phyloP scores from a whole-genome alignment of 2,888 invertebrate species.

The Pyralis farinalis region DNA sequence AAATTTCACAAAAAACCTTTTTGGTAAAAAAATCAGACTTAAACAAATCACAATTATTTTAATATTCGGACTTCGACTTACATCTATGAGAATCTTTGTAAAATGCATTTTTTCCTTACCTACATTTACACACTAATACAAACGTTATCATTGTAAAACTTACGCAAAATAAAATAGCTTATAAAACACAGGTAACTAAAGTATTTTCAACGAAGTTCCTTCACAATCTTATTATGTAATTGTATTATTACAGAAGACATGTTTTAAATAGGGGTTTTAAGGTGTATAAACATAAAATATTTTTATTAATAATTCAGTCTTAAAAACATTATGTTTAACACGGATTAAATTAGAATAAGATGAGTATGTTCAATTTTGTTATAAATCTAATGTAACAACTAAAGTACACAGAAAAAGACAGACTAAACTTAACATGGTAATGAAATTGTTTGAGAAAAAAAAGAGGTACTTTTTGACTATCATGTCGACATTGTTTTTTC shows the following conservation, averaged over 20 bases:
- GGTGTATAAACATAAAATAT: no score
- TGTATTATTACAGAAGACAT: not conserved
- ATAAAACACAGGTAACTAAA: conserved; percentile 1
- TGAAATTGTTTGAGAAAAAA: no score
- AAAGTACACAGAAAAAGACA: no score
- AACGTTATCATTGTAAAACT: not conserved
- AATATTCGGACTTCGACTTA: conserved; percentile 10
- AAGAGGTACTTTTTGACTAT: no score
- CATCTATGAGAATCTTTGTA: conserved; percentile 6
- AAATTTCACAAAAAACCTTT: conserved; percentile 34
- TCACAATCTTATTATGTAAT: not conserved
- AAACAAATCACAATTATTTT: conserved; percentile 19
- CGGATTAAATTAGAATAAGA: no score
- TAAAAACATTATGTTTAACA: no score
- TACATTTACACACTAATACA: not conserved
- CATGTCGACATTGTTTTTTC: no score
- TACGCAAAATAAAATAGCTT: not conserved
- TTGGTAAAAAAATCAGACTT: conserved; percentile 32
- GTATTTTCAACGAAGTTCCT: not conserved
- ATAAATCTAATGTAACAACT: no score
- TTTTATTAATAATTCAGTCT: not conserved
- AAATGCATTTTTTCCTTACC: not conserved
- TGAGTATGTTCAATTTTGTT: no score
- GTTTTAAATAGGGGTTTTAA: not conserved
- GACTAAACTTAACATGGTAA: no score